Base-by-base conservation (phyloP, 2,888 invertebrate species). In the Euzetes globulus region DNA sequence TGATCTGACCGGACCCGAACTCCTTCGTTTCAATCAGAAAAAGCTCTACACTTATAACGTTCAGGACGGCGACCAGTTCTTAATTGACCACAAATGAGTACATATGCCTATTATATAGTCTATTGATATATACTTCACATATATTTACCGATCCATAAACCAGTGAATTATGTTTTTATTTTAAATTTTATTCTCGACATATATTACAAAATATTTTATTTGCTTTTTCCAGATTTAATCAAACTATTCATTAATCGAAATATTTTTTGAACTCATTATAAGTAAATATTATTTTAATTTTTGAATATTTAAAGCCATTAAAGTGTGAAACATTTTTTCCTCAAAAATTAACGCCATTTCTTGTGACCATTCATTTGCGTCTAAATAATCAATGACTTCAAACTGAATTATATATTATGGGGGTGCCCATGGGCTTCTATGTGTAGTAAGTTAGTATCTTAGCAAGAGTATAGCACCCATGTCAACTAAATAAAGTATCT, bases 41-140 rank as follows among this genome's bases (percentile, higher is more conserved):
- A 91, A 91, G 82, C 86, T 95, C 27, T 94, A 94, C 83, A 91
- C 92, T 76, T 94, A 94, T 84, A 93, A 93, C 83, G 91, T 94
- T 77, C 86, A 89, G 78, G 89, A 91, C 76, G 94, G 93, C 15
- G 94, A 94, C 83, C 92, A 93, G 83, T 93, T 94, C 80, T 90
- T 93, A 78, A 89, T 94, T 77, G 92, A 93, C 27, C 74, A 77
- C 41, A 80, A 79, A 70, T 78, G 71, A 74, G 22, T 29, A 15
- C 11, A 37, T 19, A 1, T 68, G 2, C n/a, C 22, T 58, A 58
- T 25, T 1, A 25, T 58, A 27, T 25, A 58, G 27, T 25, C 17
- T 58, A 58, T 58, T 58, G 19, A 58, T 25, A 58, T 27, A 19
- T 13, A 27, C 5, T 58, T 7, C 4, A 50, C 25, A 55, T 55